Base-by-base conservation (phyloP, 2,888 invertebrate species). In the Drosophila recens region DNA sequence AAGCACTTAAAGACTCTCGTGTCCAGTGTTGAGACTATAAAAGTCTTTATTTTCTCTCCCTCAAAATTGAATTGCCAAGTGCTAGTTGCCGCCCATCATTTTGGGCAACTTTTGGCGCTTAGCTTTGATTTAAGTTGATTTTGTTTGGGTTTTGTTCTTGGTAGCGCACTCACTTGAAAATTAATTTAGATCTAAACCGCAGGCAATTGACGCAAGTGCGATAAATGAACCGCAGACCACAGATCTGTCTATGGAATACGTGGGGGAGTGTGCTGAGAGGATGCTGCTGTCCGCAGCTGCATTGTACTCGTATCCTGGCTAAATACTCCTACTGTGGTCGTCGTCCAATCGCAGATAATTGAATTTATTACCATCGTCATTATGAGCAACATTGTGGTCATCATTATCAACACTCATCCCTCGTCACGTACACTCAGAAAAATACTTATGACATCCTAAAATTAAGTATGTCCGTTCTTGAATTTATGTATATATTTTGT, bases 101-200 rank as follows among this genome's bases (percentile, higher is more conserved):
- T 40, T 65, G 68, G 49, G 27, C 57, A 69, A 64, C 64, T 62
- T 72, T 67, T 43, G 58, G 38, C 45, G 43, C 53, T 67, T 59
- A 20, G 72, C 64, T 75, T 57, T 62, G 76, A 72, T 58, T 61
- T 61, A 33, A 38, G 42, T 61, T 57, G 58, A 48, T 59, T 46
- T 63, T 49, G 62, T 30, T 34, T 20, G 10, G 42, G 49, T 40
- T 38, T 33, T 43, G 53, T 33, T 52, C 15, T 34, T 43, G 46
- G 56, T 46, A 17, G 61, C 48, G 27, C 45, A 64, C 75, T 67
- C 73, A 76, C 71, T 82, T 76, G 75, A 82, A 82, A 84, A 75
- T 82, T 84, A 75, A 82, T 82, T 79, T 84, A 46, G 65, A 82
- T 58, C 57, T 46, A 71, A 80, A 78, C 85, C 85, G 72, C 82